Base-by-base conservation (phyloP, 2,113 vertebrate genomes). In the Dipodomys merriami region DNA sequence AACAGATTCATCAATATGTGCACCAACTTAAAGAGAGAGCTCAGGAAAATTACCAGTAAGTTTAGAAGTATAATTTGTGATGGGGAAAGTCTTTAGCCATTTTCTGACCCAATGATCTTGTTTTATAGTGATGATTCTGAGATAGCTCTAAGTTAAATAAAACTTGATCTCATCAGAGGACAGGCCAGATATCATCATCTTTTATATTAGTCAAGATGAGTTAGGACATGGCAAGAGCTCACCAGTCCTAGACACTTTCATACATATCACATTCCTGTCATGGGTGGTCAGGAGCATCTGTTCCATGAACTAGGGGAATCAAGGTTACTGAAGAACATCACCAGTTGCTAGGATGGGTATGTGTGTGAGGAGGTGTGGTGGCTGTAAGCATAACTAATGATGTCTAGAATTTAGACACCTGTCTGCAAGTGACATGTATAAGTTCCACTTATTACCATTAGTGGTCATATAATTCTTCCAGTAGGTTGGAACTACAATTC, bases 1-100 rank as follows among this genome's bases (percentile, higher is more conserved):
- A 96, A 76, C 39, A 88, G 69, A 78, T 62, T 84, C 23, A 35
- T 88, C 12, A 19, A 69, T 60, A 53, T 67, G 57, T 18, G 6
- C 19, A 76, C 77, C 44, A 92, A 76, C 16, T 69, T 85, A 80
- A 90, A 83, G 65, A 25, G 33, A 74, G 73, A 77, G 49, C 27
- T 64, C 16, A 77, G 82, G 33, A 74, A 89, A 96, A 62, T 49
- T 10, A 79, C 71, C 49, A 53, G 39, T 27, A 79, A 95, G 72
- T 71, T 79, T 22, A 30, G 39, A 84, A 68, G 23, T 23, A 35
- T 60, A 81, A 86, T 77, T 65, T 76, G 27, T 3, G 68, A 44
- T 35, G 91, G 86, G 29, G 64, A 91, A 93, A 46, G 83, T 39
- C 18, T 25, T 72, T 86, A 81, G 33, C 35, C 33, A 46, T 79